These are phyloP conservation scores for Linurgus olivaceus DNA, from an alignment of 2,797 vertebrate species.

Conservation along the genomic window DNA sequence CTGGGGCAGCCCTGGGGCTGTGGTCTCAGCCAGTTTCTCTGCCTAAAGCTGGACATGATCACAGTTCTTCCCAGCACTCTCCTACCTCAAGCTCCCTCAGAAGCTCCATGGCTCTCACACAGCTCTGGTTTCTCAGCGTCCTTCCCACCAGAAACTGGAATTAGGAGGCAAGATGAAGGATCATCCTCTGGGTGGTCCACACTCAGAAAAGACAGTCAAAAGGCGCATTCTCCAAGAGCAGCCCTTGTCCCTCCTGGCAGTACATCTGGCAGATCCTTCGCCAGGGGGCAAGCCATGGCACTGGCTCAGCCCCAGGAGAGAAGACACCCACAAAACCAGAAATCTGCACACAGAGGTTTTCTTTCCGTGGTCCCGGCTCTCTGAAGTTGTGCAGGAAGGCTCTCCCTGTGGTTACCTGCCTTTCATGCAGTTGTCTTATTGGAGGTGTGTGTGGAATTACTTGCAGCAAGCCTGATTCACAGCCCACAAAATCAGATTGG, in stretches of 20 bases:
- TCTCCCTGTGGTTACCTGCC: background rate
- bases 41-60: background rate
- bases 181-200: background rate
- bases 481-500: slow-evolving; percentile 9
- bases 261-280: background rate
- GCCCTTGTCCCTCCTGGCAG: background rate
- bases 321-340: background rate
- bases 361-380: rapidly evolving
- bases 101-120: background rate
- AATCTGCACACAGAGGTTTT: rapidly evolving
- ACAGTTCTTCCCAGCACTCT: rapidly evolving
- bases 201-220: background rate
- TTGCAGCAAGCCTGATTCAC: background rate
- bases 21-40: background rate
- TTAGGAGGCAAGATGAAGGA: background rate
- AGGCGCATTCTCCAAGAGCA: background rate
- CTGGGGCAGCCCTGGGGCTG: background rate
- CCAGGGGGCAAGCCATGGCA: background rate
- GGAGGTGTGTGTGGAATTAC: background rate
- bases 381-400: background rate
- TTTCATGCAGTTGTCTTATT: background rate
- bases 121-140: background rate
- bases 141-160: background rate
- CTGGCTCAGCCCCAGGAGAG: background rate
- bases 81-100: background rate